phyloP scores from a whole-genome alignment of 2,888 invertebrate genomes.

The Andrena trimmerana region DNA sequence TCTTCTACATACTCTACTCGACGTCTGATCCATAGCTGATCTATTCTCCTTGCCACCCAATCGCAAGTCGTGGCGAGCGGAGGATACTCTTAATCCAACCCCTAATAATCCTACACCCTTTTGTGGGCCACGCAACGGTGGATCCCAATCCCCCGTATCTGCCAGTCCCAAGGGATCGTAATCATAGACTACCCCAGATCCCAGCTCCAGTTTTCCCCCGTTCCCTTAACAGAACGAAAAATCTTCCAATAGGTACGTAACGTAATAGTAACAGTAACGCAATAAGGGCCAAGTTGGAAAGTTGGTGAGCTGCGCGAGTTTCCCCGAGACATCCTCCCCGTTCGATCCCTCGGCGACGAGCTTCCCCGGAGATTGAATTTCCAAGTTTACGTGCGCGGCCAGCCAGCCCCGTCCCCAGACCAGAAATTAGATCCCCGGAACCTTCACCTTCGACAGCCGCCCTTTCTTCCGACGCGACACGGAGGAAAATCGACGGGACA shows the following conservation, averaged over 20 bases:
- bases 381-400: conserved; percentile 43
- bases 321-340: conserved; percentile 6
- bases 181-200: too few relatives aligned
- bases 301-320: conserved; percentile 4
- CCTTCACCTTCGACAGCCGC: conserved; percentile 34
- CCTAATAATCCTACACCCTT: too few relatives aligned
- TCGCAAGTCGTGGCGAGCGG: too few relatives aligned
- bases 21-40: too few relatives aligned
- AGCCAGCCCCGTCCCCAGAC: conserved; percentile 2
- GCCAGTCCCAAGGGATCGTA: too few relatives aligned
- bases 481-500: conserved; percentile 9
- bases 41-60: too few relatives aligned
- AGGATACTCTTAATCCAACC: too few relatives aligned
- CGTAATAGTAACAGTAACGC: not conserved
- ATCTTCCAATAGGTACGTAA: not conserved
- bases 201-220: too few relatives aligned
- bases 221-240: not conserved
- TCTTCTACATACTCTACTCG: too few relatives aligned
- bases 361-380: conserved; percentile 49
- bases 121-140: too few relatives aligned
- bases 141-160: too few relatives aligned
- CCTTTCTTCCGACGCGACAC: conserved; percentile 10
- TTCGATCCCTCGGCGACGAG: conserved; percentile 25
- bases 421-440: conserved; percentile 35
- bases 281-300: conserved; percentile 22